A percentile compares a stretch with the other conserved stretches of the same genome.
Conservation (phyloP, 1,140 invertebrate genomes). For the Bombus balteatus region DNA sequence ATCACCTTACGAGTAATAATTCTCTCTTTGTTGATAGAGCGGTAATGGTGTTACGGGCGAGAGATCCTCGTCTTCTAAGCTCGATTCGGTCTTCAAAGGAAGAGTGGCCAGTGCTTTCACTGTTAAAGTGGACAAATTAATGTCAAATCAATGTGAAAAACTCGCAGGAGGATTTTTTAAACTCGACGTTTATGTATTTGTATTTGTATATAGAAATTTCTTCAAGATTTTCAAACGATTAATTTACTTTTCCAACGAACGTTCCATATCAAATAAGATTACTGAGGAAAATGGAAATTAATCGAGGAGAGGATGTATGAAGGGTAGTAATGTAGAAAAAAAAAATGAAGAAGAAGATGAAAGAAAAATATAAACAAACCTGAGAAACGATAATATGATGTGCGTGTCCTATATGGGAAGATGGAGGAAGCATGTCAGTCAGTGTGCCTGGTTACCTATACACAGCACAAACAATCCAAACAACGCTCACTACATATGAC, state of each 20-base stretch:
- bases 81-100: conserved; percentile 82
- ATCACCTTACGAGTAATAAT: conserved; percentile 88
- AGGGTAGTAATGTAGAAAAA: not conserved
- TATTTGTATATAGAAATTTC: not conserved
- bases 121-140: not conserved
- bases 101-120: conserved; percentile 89
- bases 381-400: conserved; percentile 76
- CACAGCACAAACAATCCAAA: conserved; percentile 81
- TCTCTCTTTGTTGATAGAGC: conserved; percentile 92
- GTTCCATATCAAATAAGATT: not conserved
- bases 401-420: conserved; percentile 76
- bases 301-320: conserved; percentile 18
- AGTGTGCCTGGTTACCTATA: conserved; percentile 81
- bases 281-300: not conserved
- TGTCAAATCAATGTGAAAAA: not conserved
- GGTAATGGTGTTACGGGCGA: conserved; percentile 88
- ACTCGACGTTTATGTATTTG: too few relatives aligned
- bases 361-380: conserved; percentile 78
- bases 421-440: conserved; percentile 79
- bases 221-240: not conserved
- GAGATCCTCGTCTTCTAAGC: conserved; percentile 86
- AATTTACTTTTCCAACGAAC: not conserved
- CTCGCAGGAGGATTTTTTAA: not conserved
- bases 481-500: conserved; percentile 74
- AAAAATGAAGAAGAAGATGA: conserved; percentile 68